These are phyloP conservation scores for Tenthredo notha DNA, from an alignment of 2,888 invertebrate genomes.

Conservation along the genomic window DNA sequence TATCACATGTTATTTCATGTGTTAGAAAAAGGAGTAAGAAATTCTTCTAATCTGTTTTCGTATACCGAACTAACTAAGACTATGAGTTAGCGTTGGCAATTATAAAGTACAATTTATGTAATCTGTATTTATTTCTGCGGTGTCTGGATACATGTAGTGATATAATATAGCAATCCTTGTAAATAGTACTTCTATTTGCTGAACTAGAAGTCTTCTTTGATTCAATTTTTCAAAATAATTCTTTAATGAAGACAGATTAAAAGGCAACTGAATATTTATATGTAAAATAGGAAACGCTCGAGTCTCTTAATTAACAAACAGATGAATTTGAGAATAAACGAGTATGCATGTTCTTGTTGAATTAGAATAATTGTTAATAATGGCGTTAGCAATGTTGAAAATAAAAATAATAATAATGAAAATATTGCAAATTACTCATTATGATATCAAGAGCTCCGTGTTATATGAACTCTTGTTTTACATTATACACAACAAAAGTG, in stretches of 20 bases:
- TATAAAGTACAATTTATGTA: neutral
- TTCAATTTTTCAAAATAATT: slow-evolving; percentile 8
- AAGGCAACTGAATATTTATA: slow-evolving; percentile 8
- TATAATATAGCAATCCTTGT: slow-evolving; percentile 10
- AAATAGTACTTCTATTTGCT: neutral
- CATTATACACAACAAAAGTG: slow-evolving; percentile 16
- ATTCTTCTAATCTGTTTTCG: neutral
- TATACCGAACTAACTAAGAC: neutral
- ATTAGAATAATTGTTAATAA: slow-evolving; percentile 47
- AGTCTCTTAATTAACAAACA: slow-evolving; percentile 10
- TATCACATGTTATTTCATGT: neutral
- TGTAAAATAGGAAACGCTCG: slow-evolving; percentile 23
- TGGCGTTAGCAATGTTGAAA: slow-evolving; percentile 39
- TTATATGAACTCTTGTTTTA: neutral
- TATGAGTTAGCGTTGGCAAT: neutral
- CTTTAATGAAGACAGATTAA: neutral
- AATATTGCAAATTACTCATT: slow-evolving; percentile 14
- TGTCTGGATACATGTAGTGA: slow-evolving; percentile 8
- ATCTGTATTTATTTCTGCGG: neutral
- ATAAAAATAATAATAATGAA: slow-evolving; percentile 27
- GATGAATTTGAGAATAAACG: slow-evolving; percentile 8
- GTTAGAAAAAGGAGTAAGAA: neutral
- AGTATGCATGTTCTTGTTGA: slow-evolving; percentile 33
- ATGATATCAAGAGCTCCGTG: slow-evolving; percentile 14
- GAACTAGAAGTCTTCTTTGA: slow-evolving; percentile 12